Evolutionary conservation across 2,797 vertebrate species (phyloP).

Genomic region (Sebastes elongatus): DNA sequence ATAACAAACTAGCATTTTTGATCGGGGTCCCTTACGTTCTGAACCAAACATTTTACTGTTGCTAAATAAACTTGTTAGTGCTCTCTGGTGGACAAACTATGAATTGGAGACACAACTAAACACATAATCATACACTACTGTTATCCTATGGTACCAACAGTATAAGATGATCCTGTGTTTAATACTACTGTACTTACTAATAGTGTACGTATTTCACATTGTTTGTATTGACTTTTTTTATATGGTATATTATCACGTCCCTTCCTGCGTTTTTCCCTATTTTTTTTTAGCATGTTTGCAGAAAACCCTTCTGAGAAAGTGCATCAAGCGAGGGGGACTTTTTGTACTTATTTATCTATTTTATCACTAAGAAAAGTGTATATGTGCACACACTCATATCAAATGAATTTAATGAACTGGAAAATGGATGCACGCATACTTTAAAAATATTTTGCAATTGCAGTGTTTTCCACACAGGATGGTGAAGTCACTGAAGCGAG

Average conservation of each 20-base stretch:
- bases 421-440: background rate
- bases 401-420: background rate
- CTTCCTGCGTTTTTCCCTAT: background rate
- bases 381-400: background rate
- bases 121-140: background rate
- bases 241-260: background rate
- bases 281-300: too few species aligned
- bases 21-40: background rate
- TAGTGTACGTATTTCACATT: background rate
- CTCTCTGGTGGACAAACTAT: background rate
- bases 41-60: background rate
- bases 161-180: background rate
- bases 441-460: background rate
- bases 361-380: background rate
- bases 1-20: background rate
- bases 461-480: background rate
- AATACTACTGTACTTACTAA: background rate
- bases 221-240: background rate
- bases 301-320: background rate
- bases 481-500: background rate
- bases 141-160: background rate
- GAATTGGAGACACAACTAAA: background rate
- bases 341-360: background rate
- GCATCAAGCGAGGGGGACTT: too few species aligned
- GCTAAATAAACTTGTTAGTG: background rate